phyloP scores from a whole-genome alignment of 2,113 vertebrate species.

The Rhagologus leucostigma region DNA sequence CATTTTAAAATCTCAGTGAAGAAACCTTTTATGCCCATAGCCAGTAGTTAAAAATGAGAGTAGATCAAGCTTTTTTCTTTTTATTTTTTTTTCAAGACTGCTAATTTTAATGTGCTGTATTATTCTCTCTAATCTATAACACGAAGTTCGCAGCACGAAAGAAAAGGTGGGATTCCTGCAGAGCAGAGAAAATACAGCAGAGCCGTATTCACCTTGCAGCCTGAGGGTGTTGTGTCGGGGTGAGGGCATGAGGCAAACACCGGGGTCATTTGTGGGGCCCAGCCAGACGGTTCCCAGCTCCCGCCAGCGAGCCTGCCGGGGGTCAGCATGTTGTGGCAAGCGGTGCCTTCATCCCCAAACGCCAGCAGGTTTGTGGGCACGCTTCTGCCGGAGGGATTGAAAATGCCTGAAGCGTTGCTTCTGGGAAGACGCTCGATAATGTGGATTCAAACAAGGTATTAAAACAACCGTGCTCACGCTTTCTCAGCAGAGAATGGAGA shows the following conservation, averaged over 20 bases:
- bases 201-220: neutral
- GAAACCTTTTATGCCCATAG: neutral
- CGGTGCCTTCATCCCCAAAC: neutral
- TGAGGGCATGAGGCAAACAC: neutral
- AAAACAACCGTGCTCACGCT: neutral
- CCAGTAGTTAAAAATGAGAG: neutral
- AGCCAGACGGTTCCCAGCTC: neutral
- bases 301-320: neutral
- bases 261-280: neutral
- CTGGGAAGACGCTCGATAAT: neutral
- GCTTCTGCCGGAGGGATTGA: neutral
- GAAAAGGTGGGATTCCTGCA: neutral
- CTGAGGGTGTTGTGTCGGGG: neutral
- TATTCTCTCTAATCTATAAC: neutral
- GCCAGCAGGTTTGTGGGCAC: slow-evolving; percentile 17
- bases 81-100: neutral
- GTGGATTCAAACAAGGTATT: neutral
- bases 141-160: neutral
- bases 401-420: neutral
- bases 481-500: neutral
- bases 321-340: slow-evolving; percentile 3
- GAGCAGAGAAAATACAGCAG: neutral
- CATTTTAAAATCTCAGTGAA: neutral
- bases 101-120: neutral
- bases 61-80: neutral